Evolutionary conservation across 2,888 invertebrate genomes (phyloP), one percentile per base, ranked within the genome.

Genomic region (Caenorhabditis panamensis): DNA sequence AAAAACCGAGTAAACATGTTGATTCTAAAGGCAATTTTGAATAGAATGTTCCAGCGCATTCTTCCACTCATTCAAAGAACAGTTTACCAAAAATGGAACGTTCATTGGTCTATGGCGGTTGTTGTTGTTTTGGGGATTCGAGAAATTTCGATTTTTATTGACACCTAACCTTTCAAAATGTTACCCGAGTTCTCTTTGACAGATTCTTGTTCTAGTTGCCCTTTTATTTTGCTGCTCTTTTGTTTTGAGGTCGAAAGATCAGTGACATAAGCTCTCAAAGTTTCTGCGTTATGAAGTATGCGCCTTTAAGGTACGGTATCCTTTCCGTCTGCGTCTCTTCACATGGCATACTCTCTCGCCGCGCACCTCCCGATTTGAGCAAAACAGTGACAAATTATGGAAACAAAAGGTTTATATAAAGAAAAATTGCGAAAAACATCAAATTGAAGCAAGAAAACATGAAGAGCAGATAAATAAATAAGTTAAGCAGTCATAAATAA

Each of bases 1-100:
- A 71, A 44, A 71, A 41, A 63, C 20, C 62, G n/a, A 24, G 41
- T 63, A 62, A 71, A 71, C 62, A 62, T 71, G 71, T 71, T 71
- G 71, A 62, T 28, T 36, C 22, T 18, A 13, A 36, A 53, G 26
- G 3, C 58, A 28, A n/a, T n/a, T n/a, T n/a, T n/a, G n/a, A n/a
- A n/a, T n/a, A n/a, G n/a, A n/a, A n/a, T 54, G 3, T n/a, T 22
- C 31, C 20, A 49, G 28, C 26, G 18, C 16, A 47, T 28, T 18
- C 9, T 51, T 36, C 51, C 22, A 36, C 13, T 18, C 22, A 2
- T 41, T 37, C 18, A 16, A 3, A 18, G 18, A 18, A 11, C 22
- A n/a, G 36, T 61, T 61, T n/a, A 13, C 31, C 4, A 31, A 31
- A 26, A 49, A 20, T 4, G 49, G 4, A 49, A 4, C 3, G 49